phyloP scores from a whole-genome alignment of 2,888 invertebrate genomes.

The Drosophila paucipuncta region DNA sequence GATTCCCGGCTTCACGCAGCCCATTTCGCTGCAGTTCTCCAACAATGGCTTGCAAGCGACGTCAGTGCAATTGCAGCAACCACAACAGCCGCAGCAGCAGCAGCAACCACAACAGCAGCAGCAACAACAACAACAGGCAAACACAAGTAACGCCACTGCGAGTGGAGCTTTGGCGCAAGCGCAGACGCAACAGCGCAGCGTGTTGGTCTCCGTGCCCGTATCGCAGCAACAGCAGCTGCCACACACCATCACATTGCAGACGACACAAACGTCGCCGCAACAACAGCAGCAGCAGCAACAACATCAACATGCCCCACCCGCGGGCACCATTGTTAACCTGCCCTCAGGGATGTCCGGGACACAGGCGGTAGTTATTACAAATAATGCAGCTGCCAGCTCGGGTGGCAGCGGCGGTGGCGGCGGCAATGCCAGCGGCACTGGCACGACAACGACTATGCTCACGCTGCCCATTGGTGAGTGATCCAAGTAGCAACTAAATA shows the following conservation, averaged over 20 bases:
- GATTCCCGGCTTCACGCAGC: constrained; percentile 93
- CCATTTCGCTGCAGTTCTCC: constrained; percentile 92
- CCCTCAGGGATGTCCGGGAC: constrained; percentile 82
- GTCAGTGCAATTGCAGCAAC: constrained; percentile 67
- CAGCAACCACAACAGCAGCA: constrained; percentile 37
- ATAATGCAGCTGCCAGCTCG: constrained; percentile 50
- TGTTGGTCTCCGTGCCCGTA: constrained; percentile 89
- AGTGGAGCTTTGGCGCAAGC: constrained; percentile 44
- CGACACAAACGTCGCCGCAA: constrained; percentile 79
- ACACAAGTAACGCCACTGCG: constrained; percentile 30
- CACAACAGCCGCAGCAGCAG: constrained; percentile 51
- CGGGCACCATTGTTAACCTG: constrained; percentile 86
- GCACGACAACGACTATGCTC: constrained; percentile 86
- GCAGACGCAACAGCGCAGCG: constrained; percentile 86
- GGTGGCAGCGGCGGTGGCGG: constrained; percentile 40
- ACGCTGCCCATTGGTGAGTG: constrained; percentile 88
- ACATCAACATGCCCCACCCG: constrained; percentile 85
- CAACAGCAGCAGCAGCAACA: constrained; percentile 70
- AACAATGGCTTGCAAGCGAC: constrained; percentile 87
- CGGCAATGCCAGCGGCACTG: constrained; percentile 48
- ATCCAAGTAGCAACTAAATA: constrained; percentile 2
- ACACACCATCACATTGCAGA: constrained; percentile 82
- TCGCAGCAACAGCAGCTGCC: constrained; percentile 84
- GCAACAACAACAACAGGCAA: constrained; percentile 53
- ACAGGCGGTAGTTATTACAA: constrained; percentile 85